A percentile compares a stretch with the other conserved stretches of the same genome.
Conservation (phyloP, 1,140 invertebrate species). For the Drosophila saltans region DNA sequence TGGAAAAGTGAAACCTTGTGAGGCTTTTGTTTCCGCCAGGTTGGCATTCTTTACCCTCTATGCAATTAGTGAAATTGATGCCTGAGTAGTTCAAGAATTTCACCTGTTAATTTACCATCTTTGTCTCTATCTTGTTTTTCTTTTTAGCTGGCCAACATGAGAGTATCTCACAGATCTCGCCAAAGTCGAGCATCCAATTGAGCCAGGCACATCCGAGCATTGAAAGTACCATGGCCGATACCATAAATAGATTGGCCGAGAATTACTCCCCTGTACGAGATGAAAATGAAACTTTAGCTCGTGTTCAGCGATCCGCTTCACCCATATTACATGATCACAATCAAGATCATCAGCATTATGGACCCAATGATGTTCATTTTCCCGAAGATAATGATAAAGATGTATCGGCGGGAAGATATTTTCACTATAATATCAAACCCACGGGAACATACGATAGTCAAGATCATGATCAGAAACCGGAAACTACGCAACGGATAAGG, state of each 20-base stretch:
- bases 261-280: constrained; percentile 15
- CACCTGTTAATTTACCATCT: constrained; percentile 6
- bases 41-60: constrained; percentile 11
- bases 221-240: constrained; percentile 68
- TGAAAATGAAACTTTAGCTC: constrained; percentile 70
- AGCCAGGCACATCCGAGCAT: constrained; percentile 41
- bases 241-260: constrained; percentile 36
- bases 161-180: constrained; percentile 79
- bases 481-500: constrained; percentile 58
- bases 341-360: constrained; percentile 23
- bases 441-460: constrained; percentile 64
- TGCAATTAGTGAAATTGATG: constrained; percentile 3
- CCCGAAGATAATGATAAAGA: constrained; percentile 60
- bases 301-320: constrained; percentile 72
- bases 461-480: constrained; percentile 50
- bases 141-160: constrained; percentile 70
- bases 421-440: constrained; percentile 81
- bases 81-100: constrained; percentile 31
- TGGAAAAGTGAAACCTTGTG: constrained; percentile 70
- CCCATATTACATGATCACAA: constrained; percentile 71
- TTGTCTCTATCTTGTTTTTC: neutral
- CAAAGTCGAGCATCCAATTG: constrained; percentile 68
- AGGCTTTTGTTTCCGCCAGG: constrained; percentile 48
- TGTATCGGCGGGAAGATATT: constrained; percentile 70
- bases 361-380: constrained; percentile 67